Base-by-base conservation (phyloP, 2,888 invertebrate species). In the Hetaerina titia region DNA sequence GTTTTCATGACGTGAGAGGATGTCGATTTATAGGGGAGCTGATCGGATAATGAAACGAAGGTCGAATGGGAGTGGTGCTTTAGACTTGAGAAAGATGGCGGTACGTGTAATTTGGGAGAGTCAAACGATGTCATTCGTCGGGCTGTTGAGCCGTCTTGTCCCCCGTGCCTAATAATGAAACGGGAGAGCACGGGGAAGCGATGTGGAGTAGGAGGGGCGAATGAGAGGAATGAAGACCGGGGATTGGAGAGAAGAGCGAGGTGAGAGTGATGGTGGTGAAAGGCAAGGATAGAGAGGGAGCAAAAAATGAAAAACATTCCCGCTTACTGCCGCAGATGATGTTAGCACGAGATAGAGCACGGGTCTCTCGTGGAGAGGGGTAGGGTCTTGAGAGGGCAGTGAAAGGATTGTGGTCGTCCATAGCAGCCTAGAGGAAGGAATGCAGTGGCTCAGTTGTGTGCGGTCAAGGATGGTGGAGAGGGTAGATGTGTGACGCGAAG, bases 341-440 rank as follows among this genome's bases (percentile, higher is more conserved):
- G 81, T 81, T 81, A 81, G 81, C 81, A 81, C 11, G 81, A 81
- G 81, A 81, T 81, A 81, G 81, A 81, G 81, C 81, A 81, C 81
- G 81, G 31, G 81, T 9, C 81, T 81, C 81, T 31, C 31, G 81
- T 81, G 31, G 81, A 31, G 25, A 8, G 81, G 13, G 81, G 81
- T 8, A n/a, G 31, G 81, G 81, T 13, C 81, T 81, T 11, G 5
- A n/a, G 69, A 9, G 69, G n/a, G n/a, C n/a, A 81, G 81, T 81
- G 81, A 81, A 81, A 81, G 81, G 81, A 31, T 81, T 81, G 81
- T 81, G 81, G 81, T 81, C 81, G 81, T 81, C 81, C 13, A 31
- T 81, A 31, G 81, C 25, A 31, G 5, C 1, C 60, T 60, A n/a
- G 31, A 15, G 31, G 6, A n/a, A n/a, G 19, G 69, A 69, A 7